Conservation (phyloP, 2,113 vertebrate genomes). For the Gambusia affinis region DNA sequence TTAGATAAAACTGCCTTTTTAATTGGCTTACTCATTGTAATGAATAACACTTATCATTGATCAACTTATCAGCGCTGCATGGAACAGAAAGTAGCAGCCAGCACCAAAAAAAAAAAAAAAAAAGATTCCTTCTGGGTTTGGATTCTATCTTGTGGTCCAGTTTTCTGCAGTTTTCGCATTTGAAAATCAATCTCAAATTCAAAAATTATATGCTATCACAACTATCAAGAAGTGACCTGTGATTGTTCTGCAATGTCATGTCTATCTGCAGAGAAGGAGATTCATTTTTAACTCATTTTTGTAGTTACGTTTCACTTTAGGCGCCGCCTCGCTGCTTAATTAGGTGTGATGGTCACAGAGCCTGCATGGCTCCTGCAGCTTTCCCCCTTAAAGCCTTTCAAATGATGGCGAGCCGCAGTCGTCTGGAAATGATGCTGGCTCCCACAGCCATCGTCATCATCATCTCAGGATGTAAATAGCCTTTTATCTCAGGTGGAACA, state of each 20-base stretch:
- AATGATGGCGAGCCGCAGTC: conserved; percentile 62
- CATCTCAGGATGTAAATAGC: conserved; percentile 75
- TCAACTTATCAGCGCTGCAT: conserved; percentile 78
- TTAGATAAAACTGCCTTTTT: conserved; percentile 82
- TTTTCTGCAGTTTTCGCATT: conserved; percentile 51
- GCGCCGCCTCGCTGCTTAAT: conserved; percentile 70
- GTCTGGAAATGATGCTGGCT: conserved; percentile 62
- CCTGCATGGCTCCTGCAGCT: conserved; percentile 62
- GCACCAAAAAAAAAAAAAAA: conserved; percentile 29
- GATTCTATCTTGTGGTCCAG: conserved; percentile 43
- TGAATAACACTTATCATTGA: conserved; percentile 82
- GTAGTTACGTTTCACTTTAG: conserved; percentile 62
- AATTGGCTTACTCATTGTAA: conserved; percentile 82
- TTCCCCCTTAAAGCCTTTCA: conserved; percentile 75
- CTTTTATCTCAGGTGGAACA: conserved; percentile 79
- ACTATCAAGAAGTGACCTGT: conserved; percentile 41
- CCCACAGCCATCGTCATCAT: conserved; percentile 63
- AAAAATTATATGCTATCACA: conserved; percentile 44
- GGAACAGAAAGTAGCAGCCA: conserved; percentile 50
- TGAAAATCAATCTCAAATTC: conserved; percentile 53
- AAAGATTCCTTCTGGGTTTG: conserved; percentile 41
- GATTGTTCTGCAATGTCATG: conserved; percentile 49
- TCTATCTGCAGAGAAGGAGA: conserved; percentile 45
- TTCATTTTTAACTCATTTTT: conserved; percentile 57
- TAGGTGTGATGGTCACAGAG: conserved; percentile 74